Evolutionary conservation across 64 coral and sea anemone genomes (phyloP), one percentile per base, ranked within the genome.

Genomic region (Platygyra sinensis): DNA sequence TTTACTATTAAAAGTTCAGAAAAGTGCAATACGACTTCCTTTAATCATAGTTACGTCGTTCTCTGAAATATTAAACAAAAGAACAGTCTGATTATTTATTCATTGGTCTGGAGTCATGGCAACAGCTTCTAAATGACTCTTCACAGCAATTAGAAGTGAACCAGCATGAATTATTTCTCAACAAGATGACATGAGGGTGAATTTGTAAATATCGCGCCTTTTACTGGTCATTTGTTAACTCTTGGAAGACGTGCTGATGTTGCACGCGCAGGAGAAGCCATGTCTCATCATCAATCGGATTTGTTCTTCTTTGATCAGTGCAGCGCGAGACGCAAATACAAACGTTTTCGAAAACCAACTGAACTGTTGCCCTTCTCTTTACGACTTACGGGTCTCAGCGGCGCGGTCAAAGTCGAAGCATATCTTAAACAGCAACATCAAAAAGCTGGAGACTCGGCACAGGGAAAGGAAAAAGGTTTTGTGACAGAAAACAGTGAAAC

Each of bases 281-380:
- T 85, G 81, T 71, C 8, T 94, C 91, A 97, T 97, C 91, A 97
- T 60, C 89, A 94, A 90, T 90, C 69, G 72, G 75, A 84, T 12
- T 33, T 99, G 20, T 99, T 92, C 67, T 99, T 99, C 79, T 99
- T 99, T 86, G 97, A 93, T 71, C 88, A 96, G 49, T 50, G 82
- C 17, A 65, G 36, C 82, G 61, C 22, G 10, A 89, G 87, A 25
- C 80, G 88, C 78, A 95, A 88, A 59, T 94, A 79, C 52, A 96
- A 93, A 80, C 97, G 97, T 15, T 93, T 91, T 81, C 91, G 97
- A 22, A 99, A 99, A 71, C 97, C 97, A 4, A 82, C 89, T 4
- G 97, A 99, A 42, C 79, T 96, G n/a, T 89, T 99, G 36, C 97
- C 97, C 2, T 99, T 99, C 39, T 95, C 97, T 82, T 50, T 99